These are phyloP conservation scores for Andrena marginata DNA, from an alignment of 2,888 invertebrate genomes.

Conservation along the genomic window DNA sequence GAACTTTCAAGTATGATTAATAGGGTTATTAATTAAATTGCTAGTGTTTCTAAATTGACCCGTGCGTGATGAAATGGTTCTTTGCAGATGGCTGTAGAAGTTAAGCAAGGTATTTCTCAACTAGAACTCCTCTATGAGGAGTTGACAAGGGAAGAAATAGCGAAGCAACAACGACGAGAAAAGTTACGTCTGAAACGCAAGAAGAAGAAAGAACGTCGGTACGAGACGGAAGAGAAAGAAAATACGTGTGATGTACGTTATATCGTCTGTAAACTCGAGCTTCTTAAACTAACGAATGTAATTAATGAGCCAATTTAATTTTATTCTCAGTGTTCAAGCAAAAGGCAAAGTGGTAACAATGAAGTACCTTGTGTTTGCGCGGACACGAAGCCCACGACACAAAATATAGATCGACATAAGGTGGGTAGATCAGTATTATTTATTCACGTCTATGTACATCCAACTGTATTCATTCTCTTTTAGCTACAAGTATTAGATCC, in stretches of 20 bases:
- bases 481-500: constrained; percentile 81
- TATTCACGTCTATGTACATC: neutral
- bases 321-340: constrained; percentile 67
- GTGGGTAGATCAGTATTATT: constrained; percentile 65
- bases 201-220: constrained; percentile 90
- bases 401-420: constrained; percentile 80
- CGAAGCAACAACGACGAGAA: constrained; percentile 94
- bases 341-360: constrained; percentile 62
- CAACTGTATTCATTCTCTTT: constrained; percentile 9
- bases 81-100: constrained; percentile 92
- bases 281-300: constrained; percentile 8
- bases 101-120: constrained; percentile 95
- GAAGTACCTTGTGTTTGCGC: constrained; percentile 70
- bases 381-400: constrained; percentile 75
- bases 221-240: constrained; percentile 85
- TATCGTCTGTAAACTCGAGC: neutral
- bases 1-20: constrained; percentile 90
- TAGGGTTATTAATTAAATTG: neutral
- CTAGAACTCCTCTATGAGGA: constrained; percentile 95
- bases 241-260: constrained; percentile 84
- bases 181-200: constrained; percentile 92
- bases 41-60: constrained; percentile 2
- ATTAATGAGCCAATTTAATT: constrained; percentile 16
- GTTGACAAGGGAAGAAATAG: constrained; percentile 94
- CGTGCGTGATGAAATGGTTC: constrained; percentile 19